A percentile compares a stretch with the other conserved stretches of the same genome.
Evolutionary conservation across 2,888 invertebrate genomes (phyloP).

Genomic region (Netelia virgata): DNA sequence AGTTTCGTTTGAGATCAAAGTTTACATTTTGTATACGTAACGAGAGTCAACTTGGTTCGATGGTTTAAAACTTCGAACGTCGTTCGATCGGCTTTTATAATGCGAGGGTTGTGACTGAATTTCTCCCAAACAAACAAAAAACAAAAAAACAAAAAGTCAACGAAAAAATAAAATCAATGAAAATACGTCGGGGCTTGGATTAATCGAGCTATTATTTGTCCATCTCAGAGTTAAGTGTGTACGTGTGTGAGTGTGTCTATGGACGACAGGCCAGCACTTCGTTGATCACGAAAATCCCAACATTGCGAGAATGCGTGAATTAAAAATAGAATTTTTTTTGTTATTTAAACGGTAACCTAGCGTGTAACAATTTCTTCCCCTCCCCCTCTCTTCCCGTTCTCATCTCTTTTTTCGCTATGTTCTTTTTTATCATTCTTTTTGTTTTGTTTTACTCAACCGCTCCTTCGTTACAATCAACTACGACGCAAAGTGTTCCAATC

Average conservation of each 20-base stretch:
- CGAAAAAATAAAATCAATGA: neutral
- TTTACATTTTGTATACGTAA: neutral
- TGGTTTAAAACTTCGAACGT: neutral
- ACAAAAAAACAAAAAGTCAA: neutral
- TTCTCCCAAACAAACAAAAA: slow-evolving; percentile 38
- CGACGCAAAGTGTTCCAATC: slow-evolving; percentile 70
- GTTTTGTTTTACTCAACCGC: neutral
- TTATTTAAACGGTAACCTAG: slow-evolving; percentile 81
- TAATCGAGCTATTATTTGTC: slow-evolving; percentile 36
- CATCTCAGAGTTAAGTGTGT: slow-evolving; percentile 61
- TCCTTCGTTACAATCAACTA: slow-evolving; percentile 61
- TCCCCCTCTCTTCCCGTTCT: slow-evolving; percentile 69
- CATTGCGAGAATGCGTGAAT: slow-evolving; percentile 84
- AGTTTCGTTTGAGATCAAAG: slow-evolving; percentile 60
- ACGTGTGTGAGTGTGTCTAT: slow-evolving; percentile 74
- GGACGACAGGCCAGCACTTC: slow-evolving; percentile 83
- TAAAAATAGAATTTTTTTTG: slow-evolving; percentile 81
- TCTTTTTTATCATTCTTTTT: neutral
- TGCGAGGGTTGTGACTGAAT: slow-evolving; percentile 26
- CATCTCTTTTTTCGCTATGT: slow-evolving; percentile 66
- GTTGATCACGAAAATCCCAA: slow-evolving; percentile 85
- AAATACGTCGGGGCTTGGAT: slow-evolving; percentile 47
- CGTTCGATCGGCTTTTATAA: neutral
- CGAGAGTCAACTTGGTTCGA: neutral
- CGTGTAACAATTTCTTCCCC: slow-evolving; percentile 81